Evolutionary conservation across 2,113 vertebrate genomes (phyloP), one percentile per base, ranked within the genome.

Genomic region (Galbula dea): DNA sequence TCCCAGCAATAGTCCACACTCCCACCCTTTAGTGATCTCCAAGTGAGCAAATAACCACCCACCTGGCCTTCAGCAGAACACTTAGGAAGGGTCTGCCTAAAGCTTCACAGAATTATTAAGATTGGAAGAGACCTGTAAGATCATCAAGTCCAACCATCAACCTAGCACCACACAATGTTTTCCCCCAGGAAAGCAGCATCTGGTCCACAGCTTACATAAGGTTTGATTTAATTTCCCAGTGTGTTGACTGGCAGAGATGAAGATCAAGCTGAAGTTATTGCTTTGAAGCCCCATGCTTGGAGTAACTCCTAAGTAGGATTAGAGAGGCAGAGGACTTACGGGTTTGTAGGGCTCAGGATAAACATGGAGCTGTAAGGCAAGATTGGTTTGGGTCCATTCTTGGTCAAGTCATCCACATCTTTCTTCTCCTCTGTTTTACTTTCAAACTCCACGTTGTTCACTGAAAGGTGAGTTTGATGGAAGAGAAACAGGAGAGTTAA

Each of bases 321-420:
- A 1, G 0, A 34, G 23, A 63, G 37, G 8, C 63, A 48, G 46
- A 48, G 63, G 61, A 98, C 98, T 99, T 96, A 99, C 99, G 98
- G 98, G 54, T 99, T 99, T 52, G 98, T 98, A 69, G 98, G 98
- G 39, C 98, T 98, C 45, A 99, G 98, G 88, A 99, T 97, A 88
- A 99, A 99, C 99, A 99, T 99, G 94, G 99, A 99, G 22, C 99
- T 99, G 96, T 99, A 99, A 13, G 99, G 99, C 85, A 99, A 97
- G 83, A 99, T 98, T 41, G 98, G 99, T 39, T 98, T 98, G 29
- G 98, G 98, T 36, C 98, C 97, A 1, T 96, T 98, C 80, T 97
- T 97, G 3, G 93, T 96, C 51, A 96, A 54, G 14, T 98, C 98
- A 1, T 97, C 97, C 5, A 96, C 96, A 4, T 98, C 98, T 95